phyloP scores from a whole-genome alignment of 2,888 invertebrate genomes.

The Xestia rhomboidea region DNA sequence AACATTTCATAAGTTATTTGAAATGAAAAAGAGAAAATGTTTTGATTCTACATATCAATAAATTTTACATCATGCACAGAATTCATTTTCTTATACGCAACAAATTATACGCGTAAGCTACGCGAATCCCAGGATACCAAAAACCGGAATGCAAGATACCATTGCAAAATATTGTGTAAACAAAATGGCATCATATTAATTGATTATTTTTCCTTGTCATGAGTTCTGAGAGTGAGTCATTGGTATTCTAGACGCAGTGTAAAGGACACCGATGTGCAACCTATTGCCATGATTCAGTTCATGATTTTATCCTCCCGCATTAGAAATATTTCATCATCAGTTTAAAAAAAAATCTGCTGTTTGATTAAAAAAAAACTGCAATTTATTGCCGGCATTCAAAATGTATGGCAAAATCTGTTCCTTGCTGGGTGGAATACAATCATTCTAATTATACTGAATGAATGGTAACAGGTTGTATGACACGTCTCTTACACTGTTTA shows the following conservation, averaged over 20 bases:
- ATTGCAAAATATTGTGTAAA: slow-evolving; percentile 17
- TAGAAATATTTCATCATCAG: background rate
- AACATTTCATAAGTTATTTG: background rate
- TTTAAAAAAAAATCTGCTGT: background rate
- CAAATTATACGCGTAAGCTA: slow-evolving; percentile 13
- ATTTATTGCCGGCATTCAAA: background rate
- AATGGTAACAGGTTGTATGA: background rate
- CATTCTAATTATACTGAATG: background rate
- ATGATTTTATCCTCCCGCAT: background rate
- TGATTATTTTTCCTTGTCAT: background rate
- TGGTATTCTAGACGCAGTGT: background rate
- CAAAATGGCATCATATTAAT: slow-evolving; percentile 3
- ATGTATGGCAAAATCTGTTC: background rate
- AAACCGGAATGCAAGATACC: slow-evolving; percentile 34
- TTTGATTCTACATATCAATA: slow-evolving; percentile 1
- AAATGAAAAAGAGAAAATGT: background rate
- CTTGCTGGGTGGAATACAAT: background rate
- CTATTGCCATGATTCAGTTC: background rate
- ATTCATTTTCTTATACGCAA: slow-evolving; percentile 2
- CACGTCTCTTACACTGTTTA: background rate
- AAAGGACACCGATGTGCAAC: background rate
- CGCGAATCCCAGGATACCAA: background rate
- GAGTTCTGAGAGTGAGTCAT: too few relatives aligned
- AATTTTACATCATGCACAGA: slow-evolving; percentile 18
- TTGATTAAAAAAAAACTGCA: background rate